Base-by-base conservation (phyloP, 1,140 invertebrate species). In the Achatina immaculata region DNA sequence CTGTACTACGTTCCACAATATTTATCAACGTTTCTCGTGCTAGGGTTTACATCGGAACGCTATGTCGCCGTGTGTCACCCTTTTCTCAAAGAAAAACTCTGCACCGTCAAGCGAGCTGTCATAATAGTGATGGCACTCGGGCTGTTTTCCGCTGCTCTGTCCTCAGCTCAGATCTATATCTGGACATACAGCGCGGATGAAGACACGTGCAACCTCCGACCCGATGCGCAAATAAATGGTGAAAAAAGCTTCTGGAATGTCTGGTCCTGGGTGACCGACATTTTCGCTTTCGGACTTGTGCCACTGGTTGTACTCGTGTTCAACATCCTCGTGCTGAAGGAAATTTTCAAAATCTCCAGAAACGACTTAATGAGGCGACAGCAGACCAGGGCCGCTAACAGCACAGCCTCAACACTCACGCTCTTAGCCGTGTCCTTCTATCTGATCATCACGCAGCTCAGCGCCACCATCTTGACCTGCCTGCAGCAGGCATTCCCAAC, bases 41-140 rank as follows among this genome's bases (percentile, higher is more conserved):
- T 91, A 0, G 96, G 95, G 1, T 98, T 99, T 43, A 99, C 98
- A 0, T 93, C 98, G 82, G 98, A 99, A 91, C 93, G 98, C 51
- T 99, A 97, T 92, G 95, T 99, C 48, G 97, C 97, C 0, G 97
- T 99, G 0, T 99, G 97, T 89, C 96, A 98, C 90, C 97, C 97
- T 0, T 93, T 98, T 38, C 93, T 94, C 75, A 88, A 88, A 72
- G 88, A 88, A 71, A 87, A 86, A 55, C 86, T 81, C 73, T 89
- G 88, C 77, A 89, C 88, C 16, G 87, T 87, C 11, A 66, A 73
- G 0, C 71, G 85, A 24, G 88, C 88, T 55, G 81, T 82, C 24
- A 78, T 83, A n/a, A 82, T 87, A 2, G 85, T 86, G 43, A 19
- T 74, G 0, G 77, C 78, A 38, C 80, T 89, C 42, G 40, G 81